A percentile compares a stretch with the other conserved stretches of the same genome.
Evolutionary conservation across 1,140 invertebrate species (phyloP).

Genomic region (Oryzaephilus surinamensis): DNA sequence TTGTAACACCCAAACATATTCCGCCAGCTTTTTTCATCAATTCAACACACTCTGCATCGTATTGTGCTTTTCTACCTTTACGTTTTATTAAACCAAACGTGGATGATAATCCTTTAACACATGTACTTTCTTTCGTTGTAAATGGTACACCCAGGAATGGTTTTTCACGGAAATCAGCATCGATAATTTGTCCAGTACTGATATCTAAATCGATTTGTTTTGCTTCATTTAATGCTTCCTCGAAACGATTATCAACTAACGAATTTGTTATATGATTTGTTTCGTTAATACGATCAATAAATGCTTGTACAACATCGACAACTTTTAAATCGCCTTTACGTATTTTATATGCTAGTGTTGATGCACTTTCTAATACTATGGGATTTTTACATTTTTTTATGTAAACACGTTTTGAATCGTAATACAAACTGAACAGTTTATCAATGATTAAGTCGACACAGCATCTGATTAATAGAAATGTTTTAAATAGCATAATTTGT

Average conservation of each 20-base stretch:
- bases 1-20: constrained; percentile 82
- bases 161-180: constrained; percentile 48
- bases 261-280: constrained; percentile 73
- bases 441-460: constrained; percentile 37
- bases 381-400: constrained; percentile 47
- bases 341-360: constrained; percentile 52
- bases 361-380: constrained; percentile 53
- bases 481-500: too few species aligned
- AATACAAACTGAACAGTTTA: constrained; percentile 42
- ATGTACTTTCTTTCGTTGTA: constrained; percentile 53
- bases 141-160: constrained; percentile 77
- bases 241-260: constrained; percentile 67
- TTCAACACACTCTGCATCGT: constrained; percentile 69
- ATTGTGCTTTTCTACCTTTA: constrained; percentile 41
- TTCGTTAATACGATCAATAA: constrained; percentile 67
- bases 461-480: constrained; percentile 17
- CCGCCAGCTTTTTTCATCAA: constrained; percentile 69
- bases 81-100: constrained; percentile 54
- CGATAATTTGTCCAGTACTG: constrained; percentile 38
- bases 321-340: constrained; percentile 49
- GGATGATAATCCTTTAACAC: constrained; percentile 49
- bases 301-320: constrained; percentile 60
- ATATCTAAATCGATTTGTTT: constrained; percentile 57
- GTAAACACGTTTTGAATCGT: constrained; percentile 41
- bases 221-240: constrained; percentile 67